Conservation (phyloP, 2,797 vertebrate species). For the Melopsittacus undulatus region DNA sequence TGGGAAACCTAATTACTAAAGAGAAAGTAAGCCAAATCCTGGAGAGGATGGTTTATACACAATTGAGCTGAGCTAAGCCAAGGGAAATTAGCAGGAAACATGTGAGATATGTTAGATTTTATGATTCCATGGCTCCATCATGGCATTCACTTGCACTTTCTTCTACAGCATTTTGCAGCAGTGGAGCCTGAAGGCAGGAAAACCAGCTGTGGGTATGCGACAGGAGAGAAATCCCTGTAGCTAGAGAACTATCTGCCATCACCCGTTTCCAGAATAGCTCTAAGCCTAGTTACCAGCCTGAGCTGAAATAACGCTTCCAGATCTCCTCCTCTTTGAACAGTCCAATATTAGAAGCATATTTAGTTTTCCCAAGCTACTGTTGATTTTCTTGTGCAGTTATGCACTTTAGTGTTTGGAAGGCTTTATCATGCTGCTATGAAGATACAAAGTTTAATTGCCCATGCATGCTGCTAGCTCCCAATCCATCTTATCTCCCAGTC, state of each 20-base stretch:
- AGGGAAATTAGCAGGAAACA: slow-evolving; percentile 37
- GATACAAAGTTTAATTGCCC: neutral
- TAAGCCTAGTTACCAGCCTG: neutral
- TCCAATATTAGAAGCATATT: neutral
- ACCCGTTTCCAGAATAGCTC: neutral
- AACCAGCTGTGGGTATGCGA: neutral
- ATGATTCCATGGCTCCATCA: neutral
- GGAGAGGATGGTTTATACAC: neutral
- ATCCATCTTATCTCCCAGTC: neutral
- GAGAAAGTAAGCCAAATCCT: slow-evolving; percentile 28
- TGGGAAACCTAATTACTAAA: neutral
- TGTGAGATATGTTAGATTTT: slow-evolving; percentile 33
- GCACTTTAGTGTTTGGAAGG: neutral
- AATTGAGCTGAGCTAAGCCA: neutral
- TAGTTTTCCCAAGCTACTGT: neutral
- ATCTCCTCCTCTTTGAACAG: neutral
- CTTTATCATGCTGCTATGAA: neutral
- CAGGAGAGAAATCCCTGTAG: neutral
- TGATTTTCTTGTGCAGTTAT: neutral
- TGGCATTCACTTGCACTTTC: neutral
- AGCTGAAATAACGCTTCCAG: slow-evolving; percentile 3
- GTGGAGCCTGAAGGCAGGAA: neutral
- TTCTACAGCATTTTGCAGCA: slow-evolving; percentile 1
- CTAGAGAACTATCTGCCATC: neutral
- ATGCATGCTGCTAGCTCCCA: neutral